These are phyloP conservation scores for Beaufortia kweichowensis DNA, from an alignment of 2,113 vertebrate genomes.

Conservation along the genomic window DNA sequence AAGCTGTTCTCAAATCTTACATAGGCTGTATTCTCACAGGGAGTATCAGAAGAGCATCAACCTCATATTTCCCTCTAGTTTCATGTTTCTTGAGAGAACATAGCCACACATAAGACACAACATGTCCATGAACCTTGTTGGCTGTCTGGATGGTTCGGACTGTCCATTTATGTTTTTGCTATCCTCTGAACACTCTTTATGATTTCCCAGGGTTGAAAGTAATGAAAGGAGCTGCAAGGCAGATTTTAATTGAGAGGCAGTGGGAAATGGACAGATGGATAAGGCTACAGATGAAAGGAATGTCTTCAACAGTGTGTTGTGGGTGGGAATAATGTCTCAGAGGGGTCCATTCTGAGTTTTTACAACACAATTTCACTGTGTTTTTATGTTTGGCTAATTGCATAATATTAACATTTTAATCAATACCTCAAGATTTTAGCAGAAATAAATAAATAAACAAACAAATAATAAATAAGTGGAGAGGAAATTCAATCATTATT, in stretches of 20 bases:
- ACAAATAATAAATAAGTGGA: no score
- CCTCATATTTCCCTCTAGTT: conserved; percentile 49
- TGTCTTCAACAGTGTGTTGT: conserved; percentile 45
- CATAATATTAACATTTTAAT: no score
- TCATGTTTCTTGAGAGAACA: conserved; percentile 48
- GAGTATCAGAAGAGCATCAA: conserved; percentile 60
- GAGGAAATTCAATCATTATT: no score
- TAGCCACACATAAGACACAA: conserved; percentile 30
- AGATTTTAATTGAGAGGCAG: conserved; percentile 47
- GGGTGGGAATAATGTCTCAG: conserved; percentile 49
- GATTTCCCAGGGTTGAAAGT: conserved; percentile 44
- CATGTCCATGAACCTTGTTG: not conserved
- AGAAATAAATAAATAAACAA: no score
- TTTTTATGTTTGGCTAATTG: not conserved
- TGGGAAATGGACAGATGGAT: conserved; percentile 59
- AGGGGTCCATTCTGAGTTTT: conserved; percentile 52
- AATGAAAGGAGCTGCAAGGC: conserved; percentile 56
- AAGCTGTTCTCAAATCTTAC: conserved; percentile 38
- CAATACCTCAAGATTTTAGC: no score
- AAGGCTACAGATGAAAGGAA: conserved; percentile 64
- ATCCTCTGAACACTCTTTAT: not conserved
- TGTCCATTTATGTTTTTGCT: conserved; percentile 13
- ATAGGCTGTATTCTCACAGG: conserved; percentile 57
- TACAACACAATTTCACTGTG: conserved; percentile 13
- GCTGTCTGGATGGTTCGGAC: not conserved